phyloP scores from a whole-genome alignment of 2,113 vertebrate species.

The Gnathonemus longibarbis region DNA sequence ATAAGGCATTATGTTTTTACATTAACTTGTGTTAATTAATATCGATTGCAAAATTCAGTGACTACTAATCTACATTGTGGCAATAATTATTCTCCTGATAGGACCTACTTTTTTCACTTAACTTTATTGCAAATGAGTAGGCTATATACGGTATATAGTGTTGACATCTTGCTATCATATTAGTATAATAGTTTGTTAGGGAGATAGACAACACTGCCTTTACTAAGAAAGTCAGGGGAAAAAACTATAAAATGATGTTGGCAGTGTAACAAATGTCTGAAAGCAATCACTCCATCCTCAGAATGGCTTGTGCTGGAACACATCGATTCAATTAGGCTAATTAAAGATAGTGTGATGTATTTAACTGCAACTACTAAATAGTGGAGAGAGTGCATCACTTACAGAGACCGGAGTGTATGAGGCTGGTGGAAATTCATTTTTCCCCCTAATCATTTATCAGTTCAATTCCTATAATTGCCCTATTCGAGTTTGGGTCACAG shows the following conservation, averaged over 20 bases:
- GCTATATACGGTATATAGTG: neutral
- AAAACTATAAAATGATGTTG: neutral
- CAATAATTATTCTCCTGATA: neutral
- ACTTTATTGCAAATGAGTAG: neutral
- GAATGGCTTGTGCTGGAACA: neutral
- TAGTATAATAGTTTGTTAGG: neutral
- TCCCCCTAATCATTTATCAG: neutral
- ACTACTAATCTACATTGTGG: neutral
- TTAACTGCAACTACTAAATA: neutral
- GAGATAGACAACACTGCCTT: neutral
- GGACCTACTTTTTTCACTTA: neutral
- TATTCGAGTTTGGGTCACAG: neutral
- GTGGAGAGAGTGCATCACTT: neutral
- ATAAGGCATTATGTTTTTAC: neutral
- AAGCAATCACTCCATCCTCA: neutral
- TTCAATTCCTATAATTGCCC: neutral
- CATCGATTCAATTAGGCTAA: constrained; percentile 2
- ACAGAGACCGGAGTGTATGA: neutral
- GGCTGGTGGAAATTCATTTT: neutral
- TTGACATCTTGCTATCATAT: neutral
- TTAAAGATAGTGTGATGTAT: neutral
- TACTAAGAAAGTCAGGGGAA: neutral
- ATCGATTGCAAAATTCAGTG: neutral
- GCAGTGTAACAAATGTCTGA: neutral
- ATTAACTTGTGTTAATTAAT: neutral